Evolutionary conservation across 2,888 invertebrate genomes (phyloP).

Genomic region (Lepidochrysops patricia): DNA sequence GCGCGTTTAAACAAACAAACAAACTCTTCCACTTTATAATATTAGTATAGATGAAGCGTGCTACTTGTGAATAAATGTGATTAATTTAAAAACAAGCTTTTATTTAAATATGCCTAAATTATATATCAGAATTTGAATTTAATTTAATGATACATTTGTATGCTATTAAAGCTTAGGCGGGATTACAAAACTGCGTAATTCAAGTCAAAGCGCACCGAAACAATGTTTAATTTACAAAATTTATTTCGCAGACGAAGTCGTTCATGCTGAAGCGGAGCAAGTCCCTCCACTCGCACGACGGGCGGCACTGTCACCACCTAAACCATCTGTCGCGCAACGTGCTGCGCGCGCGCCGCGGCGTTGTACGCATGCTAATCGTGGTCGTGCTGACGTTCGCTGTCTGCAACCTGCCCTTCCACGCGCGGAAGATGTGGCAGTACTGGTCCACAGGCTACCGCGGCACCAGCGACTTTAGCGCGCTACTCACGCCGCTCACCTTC

Average conservation of each 20-base stretch:
- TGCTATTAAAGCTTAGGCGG: too few relatives aligned
- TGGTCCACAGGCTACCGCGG: constrained; percentile 83
- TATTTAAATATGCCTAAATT: too few relatives aligned
- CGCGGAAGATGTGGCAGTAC: constrained; percentile 90
- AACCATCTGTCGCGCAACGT: constrained; percentile 84
- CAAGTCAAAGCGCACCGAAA: too few relatives aligned
- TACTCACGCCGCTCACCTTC: constrained; percentile 89
- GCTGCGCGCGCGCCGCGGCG: constrained; percentile 85
- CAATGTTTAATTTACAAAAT: constrained; percentile 3
- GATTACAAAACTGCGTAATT: too few relatives aligned
- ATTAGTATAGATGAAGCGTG: too few relatives aligned
- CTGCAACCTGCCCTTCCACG: constrained; percentile 92
- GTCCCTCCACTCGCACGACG: constrained; percentile 47
- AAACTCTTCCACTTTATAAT: too few relatives aligned
- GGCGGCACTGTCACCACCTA: constrained; percentile 75
- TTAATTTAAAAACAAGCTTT: too few relatives aligned
- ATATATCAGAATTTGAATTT: too few relatives aligned
- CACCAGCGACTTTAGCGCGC: constrained; percentile 81
- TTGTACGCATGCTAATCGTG: constrained; percentile 91
- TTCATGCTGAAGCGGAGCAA: constrained; percentile 41
- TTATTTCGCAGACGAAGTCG: constrained; percentile 35
- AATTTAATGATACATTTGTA: too few relatives aligned
- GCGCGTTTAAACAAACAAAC: too few relatives aligned
- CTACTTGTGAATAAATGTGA: too few relatives aligned
- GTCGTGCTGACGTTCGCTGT: constrained; percentile 91